Evolutionary conservation across 2,888 invertebrate species (phyloP).

Genomic region (Drosophila lutescens): DNA sequence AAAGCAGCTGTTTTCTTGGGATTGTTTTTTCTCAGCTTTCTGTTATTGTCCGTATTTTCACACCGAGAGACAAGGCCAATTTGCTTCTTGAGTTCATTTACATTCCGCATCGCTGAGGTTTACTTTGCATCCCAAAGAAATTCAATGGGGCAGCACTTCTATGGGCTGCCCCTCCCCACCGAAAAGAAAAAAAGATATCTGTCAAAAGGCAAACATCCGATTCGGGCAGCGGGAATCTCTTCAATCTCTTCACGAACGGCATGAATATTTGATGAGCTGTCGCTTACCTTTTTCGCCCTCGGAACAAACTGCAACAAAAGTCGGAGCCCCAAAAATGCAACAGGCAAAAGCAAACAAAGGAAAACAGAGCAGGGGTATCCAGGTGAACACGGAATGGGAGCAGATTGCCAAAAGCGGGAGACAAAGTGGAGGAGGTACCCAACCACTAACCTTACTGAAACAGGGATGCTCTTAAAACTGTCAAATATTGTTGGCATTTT

Average conservation of each 20-base stretch:
- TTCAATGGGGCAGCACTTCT: conserved; percentile 23
- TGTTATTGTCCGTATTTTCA: conserved; percentile 39
- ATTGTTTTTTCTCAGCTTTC: conserved; percentile 28
- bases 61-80: conserved; percentile 56
- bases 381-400: conserved; percentile 13
- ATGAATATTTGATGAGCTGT: conserved; percentile 47
- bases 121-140: conserved; percentile 33
- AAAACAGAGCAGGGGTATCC: conserved; percentile 7
- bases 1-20: conserved; percentile 59
- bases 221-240: conserved; percentile 25
- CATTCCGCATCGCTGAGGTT: conserved; percentile 38
- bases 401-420: conserved; percentile 27
- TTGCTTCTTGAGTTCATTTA: conserved; percentile 61
- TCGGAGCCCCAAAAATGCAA: conserved; percentile 39
- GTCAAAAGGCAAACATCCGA: conserved; percentile 36
- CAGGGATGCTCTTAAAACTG: not conserved
- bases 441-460: not conserved
- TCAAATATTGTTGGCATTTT: too few species aligned
- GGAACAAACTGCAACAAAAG: conserved; percentile 20
- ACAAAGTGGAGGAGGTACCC: not conserved
- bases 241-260: conserved; percentile 28
- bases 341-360: conserved; percentile 34
- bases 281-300: conserved; percentile 31
- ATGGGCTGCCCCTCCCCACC: not conserved
- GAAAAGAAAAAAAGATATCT: conserved; percentile 21